Evolutionary conservation across 2,113 vertebrate genomes (phyloP).

Genomic region (Actenoides lindsayi): DNA sequence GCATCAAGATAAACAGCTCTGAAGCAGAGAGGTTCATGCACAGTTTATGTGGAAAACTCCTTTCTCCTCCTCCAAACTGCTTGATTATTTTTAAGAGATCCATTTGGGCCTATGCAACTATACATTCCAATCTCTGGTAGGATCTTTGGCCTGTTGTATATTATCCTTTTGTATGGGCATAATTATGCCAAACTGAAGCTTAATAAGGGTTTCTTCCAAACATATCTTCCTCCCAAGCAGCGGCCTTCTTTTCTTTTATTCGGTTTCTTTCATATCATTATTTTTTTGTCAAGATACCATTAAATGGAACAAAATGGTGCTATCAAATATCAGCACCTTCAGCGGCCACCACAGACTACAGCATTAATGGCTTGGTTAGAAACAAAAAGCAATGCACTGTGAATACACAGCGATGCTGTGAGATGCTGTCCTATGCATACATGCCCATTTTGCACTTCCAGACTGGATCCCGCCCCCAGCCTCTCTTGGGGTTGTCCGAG

Average conservation of each 20-base stretch:
- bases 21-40: background rate
- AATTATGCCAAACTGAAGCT: background rate
- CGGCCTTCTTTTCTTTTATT: background rate
- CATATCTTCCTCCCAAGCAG: background rate
- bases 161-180: background rate
- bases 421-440: background rate
- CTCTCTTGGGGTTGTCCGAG: background rate
- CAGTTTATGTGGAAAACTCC: background rate
- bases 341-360: background rate
- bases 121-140: background rate
- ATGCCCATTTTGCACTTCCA: background rate
- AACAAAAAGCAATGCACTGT: background rate
- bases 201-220: background rate
- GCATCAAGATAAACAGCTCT: background rate
- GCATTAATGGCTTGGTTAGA: background rate
- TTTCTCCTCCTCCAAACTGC: background rate
- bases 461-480: fast-evolving
- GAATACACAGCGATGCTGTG: fast-evolving
- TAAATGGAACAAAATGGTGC: background rate
- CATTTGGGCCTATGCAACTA: background rate
- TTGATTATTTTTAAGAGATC: background rate
- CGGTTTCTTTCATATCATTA: background rate
- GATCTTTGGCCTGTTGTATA: background rate
- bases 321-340: background rate
- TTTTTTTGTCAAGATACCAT: background rate